phyloP scores from a whole-genome alignment of 2,797 vertebrate species.

The Hirundo rustica region DNA sequence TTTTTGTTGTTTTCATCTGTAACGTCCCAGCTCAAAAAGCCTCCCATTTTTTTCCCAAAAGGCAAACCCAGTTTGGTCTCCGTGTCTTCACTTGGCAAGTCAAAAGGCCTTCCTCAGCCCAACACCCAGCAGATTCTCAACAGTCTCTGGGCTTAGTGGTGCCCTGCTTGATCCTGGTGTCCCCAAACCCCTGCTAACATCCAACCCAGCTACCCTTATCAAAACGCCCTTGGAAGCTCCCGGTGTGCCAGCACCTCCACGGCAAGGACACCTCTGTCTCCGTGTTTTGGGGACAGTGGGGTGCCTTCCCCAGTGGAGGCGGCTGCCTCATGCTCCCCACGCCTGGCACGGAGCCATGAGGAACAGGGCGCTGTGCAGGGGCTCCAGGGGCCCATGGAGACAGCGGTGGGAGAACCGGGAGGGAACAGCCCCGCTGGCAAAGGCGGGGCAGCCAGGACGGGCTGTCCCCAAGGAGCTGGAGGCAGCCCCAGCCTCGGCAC shows the following conservation, averaged over 20 bases:
- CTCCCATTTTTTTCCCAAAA: neutral
- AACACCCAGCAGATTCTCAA: neutral
- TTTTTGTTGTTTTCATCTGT: neutral
- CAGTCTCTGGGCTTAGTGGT: neutral
- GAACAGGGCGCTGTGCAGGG: neutral
- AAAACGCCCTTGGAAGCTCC: neutral
- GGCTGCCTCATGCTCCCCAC: neutral
- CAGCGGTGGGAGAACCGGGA: neutral
- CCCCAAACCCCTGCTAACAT: neutral
- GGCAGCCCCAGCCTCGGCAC: neutral
- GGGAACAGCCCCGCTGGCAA: neutral
- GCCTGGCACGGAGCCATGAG: accelerated
- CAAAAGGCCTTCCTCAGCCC: slow-evolving; percentile 33
- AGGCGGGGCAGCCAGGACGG: accelerated
- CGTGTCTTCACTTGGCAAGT: slow-evolving; percentile 45
- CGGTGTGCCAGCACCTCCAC: neutral
- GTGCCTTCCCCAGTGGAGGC: neutral
- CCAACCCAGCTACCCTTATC: accelerated
- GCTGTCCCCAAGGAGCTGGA: neutral
- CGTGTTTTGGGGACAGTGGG: accelerated
- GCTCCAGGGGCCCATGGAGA: neutral
- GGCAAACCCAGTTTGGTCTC: neutral
- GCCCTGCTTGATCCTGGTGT: neutral
- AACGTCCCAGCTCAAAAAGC: neutral
- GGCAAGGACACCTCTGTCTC: neutral